Percentiles rank a stretch among this genome's conserved stretches.
These are phyloP conservation scores for Lonchura striata DNA, from an alignment of 2,113 vertebrate species.

Conservation along the genomic window DNA sequence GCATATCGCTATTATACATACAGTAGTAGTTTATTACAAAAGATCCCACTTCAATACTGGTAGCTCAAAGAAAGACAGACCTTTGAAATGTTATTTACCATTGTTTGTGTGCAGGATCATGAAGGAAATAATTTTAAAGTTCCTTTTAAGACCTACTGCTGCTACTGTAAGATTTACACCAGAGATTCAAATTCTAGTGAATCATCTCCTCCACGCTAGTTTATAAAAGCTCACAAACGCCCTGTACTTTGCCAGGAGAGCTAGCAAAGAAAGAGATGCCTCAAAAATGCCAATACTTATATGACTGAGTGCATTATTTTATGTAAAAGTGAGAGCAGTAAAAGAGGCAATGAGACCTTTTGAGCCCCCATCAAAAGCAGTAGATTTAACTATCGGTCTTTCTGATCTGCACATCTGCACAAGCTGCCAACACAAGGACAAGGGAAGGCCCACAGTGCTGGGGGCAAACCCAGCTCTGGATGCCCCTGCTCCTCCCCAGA, in stretches of 20 bases:
- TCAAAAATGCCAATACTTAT: conserved; percentile 7
- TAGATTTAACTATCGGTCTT: not conserved
- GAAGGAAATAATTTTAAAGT: conserved; percentile 34
- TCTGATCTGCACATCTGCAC: not conserved
- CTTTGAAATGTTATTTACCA: conserved; percentile 23
- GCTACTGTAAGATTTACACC: not conserved
- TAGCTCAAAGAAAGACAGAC: conserved; percentile 14
- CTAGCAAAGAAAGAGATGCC: not conserved
- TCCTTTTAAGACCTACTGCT: not conserved
- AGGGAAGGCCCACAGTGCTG: not conserved
- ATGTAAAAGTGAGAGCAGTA: not conserved
- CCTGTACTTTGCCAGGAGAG: not conserved
- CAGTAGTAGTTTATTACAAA: conserved; percentile 41
- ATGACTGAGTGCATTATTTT: not conserved
- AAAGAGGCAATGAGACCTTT: not conserved
- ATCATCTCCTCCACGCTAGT: not conserved
- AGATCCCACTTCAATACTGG: not conserved
- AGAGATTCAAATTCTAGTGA: conserved; percentile 3
- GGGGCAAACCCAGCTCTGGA: not conserved
- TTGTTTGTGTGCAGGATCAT: conserved; percentile 10
- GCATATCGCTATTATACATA: conserved; percentile 44
- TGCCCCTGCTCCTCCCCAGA: rapidly evolving
- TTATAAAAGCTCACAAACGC: conserved; percentile 22
- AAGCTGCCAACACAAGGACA: not conserved
- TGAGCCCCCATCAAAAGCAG: not conserved